Conservation (phyloP, 2,113 vertebrate genomes). For the Podarcis muralis region DNA sequence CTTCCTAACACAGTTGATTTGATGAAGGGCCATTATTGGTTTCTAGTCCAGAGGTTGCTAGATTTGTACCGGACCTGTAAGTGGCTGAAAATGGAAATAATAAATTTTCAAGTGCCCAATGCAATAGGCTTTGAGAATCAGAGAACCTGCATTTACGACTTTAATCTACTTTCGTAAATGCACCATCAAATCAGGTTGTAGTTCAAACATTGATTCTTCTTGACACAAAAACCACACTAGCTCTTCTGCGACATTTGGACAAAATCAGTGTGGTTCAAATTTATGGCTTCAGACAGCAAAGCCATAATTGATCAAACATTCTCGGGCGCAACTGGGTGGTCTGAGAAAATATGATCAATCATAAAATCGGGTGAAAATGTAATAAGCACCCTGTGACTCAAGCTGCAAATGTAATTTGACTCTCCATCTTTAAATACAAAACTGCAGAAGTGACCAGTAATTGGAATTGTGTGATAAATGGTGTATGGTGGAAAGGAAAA, state of each 20-base stretch:
- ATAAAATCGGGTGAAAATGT: background rate
- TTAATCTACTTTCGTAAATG: constrained; percentile 35
- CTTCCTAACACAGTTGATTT: background rate
- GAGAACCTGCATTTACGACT: background rate
- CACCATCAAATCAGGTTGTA: background rate
- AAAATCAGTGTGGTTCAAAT: constrained; percentile 13
- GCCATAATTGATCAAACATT: constrained; percentile 29
- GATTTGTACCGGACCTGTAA: background rate
- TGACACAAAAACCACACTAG: constrained; percentile 7
- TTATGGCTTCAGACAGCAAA: constrained; percentile 32
- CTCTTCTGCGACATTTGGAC: constrained; percentile 51
- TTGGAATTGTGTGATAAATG: constrained; percentile 52
- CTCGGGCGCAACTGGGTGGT: constrained; percentile 3
- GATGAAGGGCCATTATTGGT: background rate
- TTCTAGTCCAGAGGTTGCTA: background rate
- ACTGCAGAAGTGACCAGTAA: constrained; percentile 52
- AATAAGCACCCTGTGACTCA: constrained; percentile 44
- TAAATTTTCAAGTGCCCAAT: background rate
- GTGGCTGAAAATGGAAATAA: background rate
- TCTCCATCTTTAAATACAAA: background rate
- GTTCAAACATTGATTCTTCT: constrained; percentile 39
- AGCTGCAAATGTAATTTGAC: constrained; percentile 45
- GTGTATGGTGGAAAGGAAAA: constrained; percentile 18
- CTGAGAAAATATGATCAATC: constrained; percentile 1
- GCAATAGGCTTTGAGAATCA: background rate